phyloP scores from a whole-genome alignment of 2,797 vertebrate genomes.

The Acrossocheilus fasciatus region DNA sequence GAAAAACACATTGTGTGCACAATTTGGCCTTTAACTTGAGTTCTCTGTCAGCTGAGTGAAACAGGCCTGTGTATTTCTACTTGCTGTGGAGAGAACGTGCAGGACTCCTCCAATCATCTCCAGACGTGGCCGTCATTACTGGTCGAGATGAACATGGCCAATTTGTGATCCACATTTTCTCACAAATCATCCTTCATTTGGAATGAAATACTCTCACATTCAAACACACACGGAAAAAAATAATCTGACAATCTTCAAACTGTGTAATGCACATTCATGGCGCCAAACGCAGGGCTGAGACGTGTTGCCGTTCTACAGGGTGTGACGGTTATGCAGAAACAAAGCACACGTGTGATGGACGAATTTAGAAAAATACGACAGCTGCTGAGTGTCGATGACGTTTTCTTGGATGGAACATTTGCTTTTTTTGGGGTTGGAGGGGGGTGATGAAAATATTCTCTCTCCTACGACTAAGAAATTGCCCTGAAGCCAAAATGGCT shows the following conservation, averaged over 20 bases:
- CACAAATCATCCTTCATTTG: constrained; percentile 34
- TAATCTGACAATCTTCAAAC: constrained; percentile 74
- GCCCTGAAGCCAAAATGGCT: constrained; percentile 69
- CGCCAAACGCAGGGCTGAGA: not conserved
- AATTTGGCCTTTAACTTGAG: constrained; percentile 34
- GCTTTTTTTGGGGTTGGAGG: constrained; percentile 55
- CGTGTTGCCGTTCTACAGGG: not conserved
- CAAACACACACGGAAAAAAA: constrained; percentile 51
- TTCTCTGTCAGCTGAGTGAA: constrained; percentile 23
- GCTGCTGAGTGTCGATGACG: not conserved
- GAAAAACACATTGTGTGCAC: not conserved
- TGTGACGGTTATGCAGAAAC: constrained; percentile 3
- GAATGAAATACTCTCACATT: constrained; percentile 69
- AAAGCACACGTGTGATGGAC: not conserved
- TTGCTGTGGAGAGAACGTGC: constrained; percentile 11
- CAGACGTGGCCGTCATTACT: not conserved
- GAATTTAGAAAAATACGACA: constrained; percentile 9
- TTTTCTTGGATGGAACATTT: constrained; percentile 38
- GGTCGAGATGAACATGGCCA: not conserved
- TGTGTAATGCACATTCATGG: constrained; percentile 61
- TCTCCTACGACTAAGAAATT: constrained; percentile 57
- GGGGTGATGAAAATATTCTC: constrained; percentile 66
- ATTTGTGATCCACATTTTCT: constrained; percentile 12
- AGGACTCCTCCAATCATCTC: not conserved
- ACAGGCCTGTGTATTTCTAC: constrained; percentile 5